Percentiles rank a stretch among this genome's conserved stretches.
Evolutionary conservation across 1,140 invertebrate species (phyloP).

Genomic region (Drosophila nebulosa): DNA sequence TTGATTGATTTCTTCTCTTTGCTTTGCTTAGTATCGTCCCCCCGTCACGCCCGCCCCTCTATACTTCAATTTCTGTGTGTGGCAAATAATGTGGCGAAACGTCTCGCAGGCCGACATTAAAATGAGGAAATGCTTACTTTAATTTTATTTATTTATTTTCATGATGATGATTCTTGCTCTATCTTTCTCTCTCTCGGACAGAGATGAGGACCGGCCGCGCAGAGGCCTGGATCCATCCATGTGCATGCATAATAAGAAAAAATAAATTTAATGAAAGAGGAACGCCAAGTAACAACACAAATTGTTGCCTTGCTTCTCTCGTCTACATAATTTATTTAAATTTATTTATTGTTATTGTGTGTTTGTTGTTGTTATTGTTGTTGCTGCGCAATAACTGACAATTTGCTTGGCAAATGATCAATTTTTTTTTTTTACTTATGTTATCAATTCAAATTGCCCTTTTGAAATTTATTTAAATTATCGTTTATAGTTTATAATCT

Average conservation of each 20-base stretch:
- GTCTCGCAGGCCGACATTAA: constrained; percentile 27
- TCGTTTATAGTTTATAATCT: too few species aligned
- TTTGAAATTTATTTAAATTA: too few species aligned
- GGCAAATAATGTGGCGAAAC: constrained; percentile 22
- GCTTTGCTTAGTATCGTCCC: constrained; percentile 11
- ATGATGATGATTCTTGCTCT: constrained; percentile 1
- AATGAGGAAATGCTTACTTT: constrained; percentile 75
- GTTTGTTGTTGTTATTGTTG: constrained; percentile 1
- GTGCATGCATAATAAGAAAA: constrained; percentile 5
- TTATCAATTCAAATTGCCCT: constrained; percentile 2
- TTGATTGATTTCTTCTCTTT: constrained; percentile 7
- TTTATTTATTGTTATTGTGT: constrained; percentile 52
- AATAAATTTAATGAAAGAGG: constrained; percentile 59
- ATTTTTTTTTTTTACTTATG: neutral
- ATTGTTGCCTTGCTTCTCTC: neutral
- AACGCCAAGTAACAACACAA: constrained; percentile 2
- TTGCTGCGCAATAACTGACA: constrained; percentile 14
- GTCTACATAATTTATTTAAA: constrained; percentile 52
- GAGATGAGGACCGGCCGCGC: neutral
- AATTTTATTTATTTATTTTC: constrained; percentile 51
- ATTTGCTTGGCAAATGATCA: neutral
- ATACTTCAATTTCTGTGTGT: constrained; percentile 32
- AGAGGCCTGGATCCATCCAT: neutral
- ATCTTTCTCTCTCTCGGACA: constrained; percentile 2
- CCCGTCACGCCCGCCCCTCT: constrained; percentile 1